These are phyloP conservation scores for Labeo rohita DNA, from an alignment of 2,113 vertebrate species.

Conservation along the genomic window DNA sequence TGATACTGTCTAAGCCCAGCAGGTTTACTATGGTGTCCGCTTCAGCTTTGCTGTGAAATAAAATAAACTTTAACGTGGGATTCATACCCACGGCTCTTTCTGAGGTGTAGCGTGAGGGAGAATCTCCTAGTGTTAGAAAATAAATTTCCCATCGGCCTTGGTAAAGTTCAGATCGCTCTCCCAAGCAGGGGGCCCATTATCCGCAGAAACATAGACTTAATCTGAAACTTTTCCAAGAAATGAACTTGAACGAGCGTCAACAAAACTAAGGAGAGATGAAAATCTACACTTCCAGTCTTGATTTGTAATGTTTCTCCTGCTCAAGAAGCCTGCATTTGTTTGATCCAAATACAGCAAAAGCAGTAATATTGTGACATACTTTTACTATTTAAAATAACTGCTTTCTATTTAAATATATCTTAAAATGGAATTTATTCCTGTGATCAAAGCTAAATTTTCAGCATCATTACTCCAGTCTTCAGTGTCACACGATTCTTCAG, in stretches of 20 bases:
- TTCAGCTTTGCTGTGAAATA: slow-evolving; percentile 35
- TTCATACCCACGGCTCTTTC: slow-evolving; percentile 8
- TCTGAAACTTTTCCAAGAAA: slow-evolving; percentile 22
- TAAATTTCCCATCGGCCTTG: slow-evolving; percentile 10
- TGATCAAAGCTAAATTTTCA: too few relatives aligned
- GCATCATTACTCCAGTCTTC: too few relatives aligned
- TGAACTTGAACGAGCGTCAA: neutral
- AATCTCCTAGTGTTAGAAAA: slow-evolving; percentile 9
- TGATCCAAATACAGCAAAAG: too few relatives aligned
- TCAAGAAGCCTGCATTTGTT: too few relatives aligned
- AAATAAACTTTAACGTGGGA: slow-evolving; percentile 38
- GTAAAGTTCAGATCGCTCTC: slow-evolving; percentile 17
- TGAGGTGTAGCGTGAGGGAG: neutral
- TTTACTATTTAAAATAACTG: too few relatives aligned
- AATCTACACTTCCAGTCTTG: neutral
- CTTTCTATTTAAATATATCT: too few relatives aligned
- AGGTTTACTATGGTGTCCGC: slow-evolving; percentile 16
- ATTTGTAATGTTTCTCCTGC: too few relatives aligned
- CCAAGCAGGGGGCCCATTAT: slow-evolving; percentile 27
- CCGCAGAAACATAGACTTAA: neutral
- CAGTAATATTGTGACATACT: too few relatives aligned
- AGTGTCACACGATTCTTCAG: too few relatives aligned
- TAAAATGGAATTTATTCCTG: too few relatives aligned
- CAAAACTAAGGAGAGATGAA: neutral
- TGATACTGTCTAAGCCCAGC: neutral